Evolutionary conservation across 2,797 vertebrate species (phyloP).

Genomic region (Hybognathus amarus): DNA sequence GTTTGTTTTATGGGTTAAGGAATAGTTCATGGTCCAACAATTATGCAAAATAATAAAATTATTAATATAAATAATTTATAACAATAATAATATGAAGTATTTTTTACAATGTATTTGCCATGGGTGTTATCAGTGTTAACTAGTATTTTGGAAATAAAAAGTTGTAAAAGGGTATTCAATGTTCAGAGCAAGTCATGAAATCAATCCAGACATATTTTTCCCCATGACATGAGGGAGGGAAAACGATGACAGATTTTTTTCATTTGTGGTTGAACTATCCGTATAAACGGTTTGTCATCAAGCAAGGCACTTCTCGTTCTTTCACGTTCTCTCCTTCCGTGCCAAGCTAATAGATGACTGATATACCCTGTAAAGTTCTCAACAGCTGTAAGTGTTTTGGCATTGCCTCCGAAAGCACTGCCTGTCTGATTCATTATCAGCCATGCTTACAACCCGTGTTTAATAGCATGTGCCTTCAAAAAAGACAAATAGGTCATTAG

Average conservation of each 20-base stretch:
- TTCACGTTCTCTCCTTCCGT: not conserved
- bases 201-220: not conserved
- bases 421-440: conserved; percentile 22
- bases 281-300: not conserved
- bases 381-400: conserved; percentile 22
- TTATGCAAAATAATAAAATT: not conserved
- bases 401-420: conserved; percentile 9
- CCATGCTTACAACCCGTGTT: conserved; percentile 2
- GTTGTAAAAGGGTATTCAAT: not conserved
- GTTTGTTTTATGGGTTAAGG: not conserved
- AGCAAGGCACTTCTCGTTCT: not conserved
- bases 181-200: not conserved
- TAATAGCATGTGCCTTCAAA: conserved; percentile 19
- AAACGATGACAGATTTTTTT: not conserved
- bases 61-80: not conserved
- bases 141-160: not conserved
- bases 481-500: conserved; percentile 11
- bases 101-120: not conserved
- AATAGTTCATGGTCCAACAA: not conserved
- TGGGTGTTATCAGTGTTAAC: not conserved
- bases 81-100: not conserved
- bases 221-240: no score
- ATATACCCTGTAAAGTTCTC: not conserved
- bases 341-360: not conserved
- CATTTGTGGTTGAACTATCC: not conserved